Evolutionary conservation across 2,113 vertebrate species (phyloP), one percentile per base, ranked within the genome.

Genomic region (Stomatorhinus ivindoensis): DNA sequence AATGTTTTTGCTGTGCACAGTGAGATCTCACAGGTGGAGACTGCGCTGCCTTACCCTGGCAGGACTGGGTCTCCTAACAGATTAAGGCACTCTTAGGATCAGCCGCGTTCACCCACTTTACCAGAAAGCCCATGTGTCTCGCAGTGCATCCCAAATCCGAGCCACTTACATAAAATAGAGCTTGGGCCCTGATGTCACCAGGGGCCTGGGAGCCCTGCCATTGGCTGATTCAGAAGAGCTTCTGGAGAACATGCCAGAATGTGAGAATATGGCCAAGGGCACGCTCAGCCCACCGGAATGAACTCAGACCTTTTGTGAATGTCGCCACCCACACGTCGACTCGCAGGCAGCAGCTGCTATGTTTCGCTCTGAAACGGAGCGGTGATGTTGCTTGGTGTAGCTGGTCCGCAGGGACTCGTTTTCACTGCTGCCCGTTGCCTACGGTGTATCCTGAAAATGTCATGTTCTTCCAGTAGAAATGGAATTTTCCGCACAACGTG

Each of bases 51-150:
- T 61, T 24, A 10, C 39, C 3, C 51, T 39, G 46, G 46, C 89
- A 42, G 46, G 42, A 47, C 46, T 82, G 86, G 92, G 91, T 85
- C 86, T 89, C n/a, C 88, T 88, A 19, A 9, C 39, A 87, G 15
- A 89, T 53, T 90, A 90, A 93, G 91, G 89, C 89, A 86, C 61
- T 27, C 61, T 51, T 91, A 90, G 86, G 50, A 48, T 51, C 88
- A 80, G 89, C 87, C 53, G 89, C 88, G 24, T 88, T 27, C 80
- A 51, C 55, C 61, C 89, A 55, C 27, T 27, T 87, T 58, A 27
- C 58, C n/a, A 50, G n/a, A 69, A 53, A 35, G 39, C 48, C 44
- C 27, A 44, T 3, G 47, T 27, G n/a, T 42, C 13, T 35, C 7
- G 17, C 9, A 35, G 17, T 19, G 73, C 69, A 61, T 44, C 61